Base-by-base conservation (phyloP, 2,113 vertebrate genomes). In the Riparia riparia region DNA sequence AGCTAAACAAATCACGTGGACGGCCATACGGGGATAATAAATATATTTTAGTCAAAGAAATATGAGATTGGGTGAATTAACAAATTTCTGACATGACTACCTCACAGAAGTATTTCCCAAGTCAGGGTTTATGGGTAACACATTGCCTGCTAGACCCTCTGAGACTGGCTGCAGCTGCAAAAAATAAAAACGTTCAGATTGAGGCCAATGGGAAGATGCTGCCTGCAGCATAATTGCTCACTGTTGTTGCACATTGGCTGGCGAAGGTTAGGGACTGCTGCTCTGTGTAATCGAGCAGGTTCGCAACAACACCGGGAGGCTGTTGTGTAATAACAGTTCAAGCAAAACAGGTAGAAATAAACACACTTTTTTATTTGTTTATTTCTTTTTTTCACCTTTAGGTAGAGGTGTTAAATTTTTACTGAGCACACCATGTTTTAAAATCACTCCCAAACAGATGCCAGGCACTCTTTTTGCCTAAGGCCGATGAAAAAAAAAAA, bases 161-260 rank as follows among this genome's bases (percentile, higher is more conserved):
- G 94, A 91, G 91, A 74, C 76, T 29, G 86, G 56, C 57, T 95
- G 91, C 89, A 97, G 96, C 80, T 91, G 86, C 56, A 91, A 86
- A 95, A 95, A 90, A 74, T 63, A 31, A 81, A 93, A 89, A 42
- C 5, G 51, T 68, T 81, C 51, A 66, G 74, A 63, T 37, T 54
- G 82, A 95, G 89, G 91, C 96, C 93, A 95, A 84, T 83, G 64
- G 83, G 77, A 93, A 84, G 93, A 64, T 74, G 86, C 80, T 94
- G 94, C 94, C 89, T 91, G 89, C 86, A 95, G 91, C 85, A 45
- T 60, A 91, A 91, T 64, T 92, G 83, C 90, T 89, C 68, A 7
- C 14, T 78, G 77, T 39, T 68, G 73, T 69, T 90, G 81, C 56
- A 93, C 61, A 76, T 57, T 81, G 88, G 88, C 88, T 93, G 92